Conservation (phyloP, 2,797 vertebrate genomes). For the Menidia menidia region DNA sequence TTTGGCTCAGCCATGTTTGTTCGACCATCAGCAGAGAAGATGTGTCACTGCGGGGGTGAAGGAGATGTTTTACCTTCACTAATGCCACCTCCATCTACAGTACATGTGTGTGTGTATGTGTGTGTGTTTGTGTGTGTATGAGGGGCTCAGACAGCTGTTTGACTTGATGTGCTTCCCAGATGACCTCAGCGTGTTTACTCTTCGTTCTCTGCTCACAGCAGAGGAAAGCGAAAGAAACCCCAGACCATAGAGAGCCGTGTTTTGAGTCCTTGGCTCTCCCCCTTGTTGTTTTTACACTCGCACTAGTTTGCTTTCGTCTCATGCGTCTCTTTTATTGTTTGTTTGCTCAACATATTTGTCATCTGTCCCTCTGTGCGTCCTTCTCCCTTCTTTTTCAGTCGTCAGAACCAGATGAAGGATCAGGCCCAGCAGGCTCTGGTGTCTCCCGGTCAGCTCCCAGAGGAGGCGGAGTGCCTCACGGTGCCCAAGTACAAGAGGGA, state of each 20-base stretch:
- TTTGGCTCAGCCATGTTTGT: conserved; percentile 31
- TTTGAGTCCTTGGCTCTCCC: conserved; percentile 31
- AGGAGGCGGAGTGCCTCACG: conserved; percentile 94
- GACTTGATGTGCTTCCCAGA: conserved; percentile 69
- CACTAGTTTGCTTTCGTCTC: conserved; percentile 27
- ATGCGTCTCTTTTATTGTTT: neutral
- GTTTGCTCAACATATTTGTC: conserved; percentile 6
- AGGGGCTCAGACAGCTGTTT: conserved; percentile 62
- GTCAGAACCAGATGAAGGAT: conserved; percentile 93
- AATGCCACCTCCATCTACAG: conserved; percentile 51
- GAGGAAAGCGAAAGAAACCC: conserved; percentile 25
- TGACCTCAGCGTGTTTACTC: conserved; percentile 69
- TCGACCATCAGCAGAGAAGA: conserved; percentile 20
- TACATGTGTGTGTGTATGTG: conserved; percentile 29
- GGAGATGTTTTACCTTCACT: conserved; percentile 40
- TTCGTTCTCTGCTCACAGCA: conserved; percentile 51
- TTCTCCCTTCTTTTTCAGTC: conserved; percentile 72
- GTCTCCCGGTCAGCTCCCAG: conserved; percentile 89
- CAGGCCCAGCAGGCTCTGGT: conserved; percentile 88
- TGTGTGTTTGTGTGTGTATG: conserved; percentile 40
- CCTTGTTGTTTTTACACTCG: conserved; percentile 35
- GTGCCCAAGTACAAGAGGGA: conserved; percentile 95
- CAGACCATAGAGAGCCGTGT: conserved; percentile 13
- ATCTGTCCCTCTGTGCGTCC: neutral
- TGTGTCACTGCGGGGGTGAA: neutral